A percentile compares a stretch with the other conserved stretches of the same genome.
These are phyloP conservation scores for Drosophila parthenogenetica DNA, from an alignment of 2,888 invertebrate genomes.

Conservation along the genomic window DNA sequence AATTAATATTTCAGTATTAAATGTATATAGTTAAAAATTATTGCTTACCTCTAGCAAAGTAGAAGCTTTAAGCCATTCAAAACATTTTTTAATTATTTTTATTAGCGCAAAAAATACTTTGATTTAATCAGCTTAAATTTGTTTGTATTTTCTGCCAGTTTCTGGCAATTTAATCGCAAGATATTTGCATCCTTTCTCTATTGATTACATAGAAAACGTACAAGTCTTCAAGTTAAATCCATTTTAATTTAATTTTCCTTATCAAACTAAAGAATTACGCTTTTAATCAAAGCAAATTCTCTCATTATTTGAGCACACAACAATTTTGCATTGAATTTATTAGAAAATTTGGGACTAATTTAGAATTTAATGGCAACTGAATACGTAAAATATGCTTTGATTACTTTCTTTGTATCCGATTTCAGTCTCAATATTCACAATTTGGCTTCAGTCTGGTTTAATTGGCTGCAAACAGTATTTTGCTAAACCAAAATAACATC, in stretches of 20 bases:
- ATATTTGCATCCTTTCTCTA: too few species aligned
- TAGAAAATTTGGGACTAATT: background rate
- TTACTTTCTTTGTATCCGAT: constrained; percentile 12
- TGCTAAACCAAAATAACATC: constrained; percentile 27
- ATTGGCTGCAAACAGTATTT: constrained; percentile 27
- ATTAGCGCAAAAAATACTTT: too few species aligned
- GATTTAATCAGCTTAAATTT: too few species aligned
- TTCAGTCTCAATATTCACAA: background rate
- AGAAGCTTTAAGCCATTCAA: too few species aligned
- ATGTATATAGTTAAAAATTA: too few species aligned
- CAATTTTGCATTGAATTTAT: background rate
- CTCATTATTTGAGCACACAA: background rate
- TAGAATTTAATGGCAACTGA: background rate
- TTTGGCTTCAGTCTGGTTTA: constrained; percentile 23
- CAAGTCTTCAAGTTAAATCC: background rate
- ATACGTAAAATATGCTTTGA: background rate
- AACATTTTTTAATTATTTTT: too few species aligned
- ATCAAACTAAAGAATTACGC: background rate
- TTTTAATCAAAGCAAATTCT: constrained; percentile 1
- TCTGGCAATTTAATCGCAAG: too few species aligned
- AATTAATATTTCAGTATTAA: too few species aligned
- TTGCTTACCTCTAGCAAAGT: too few species aligned
- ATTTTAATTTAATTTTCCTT: background rate
- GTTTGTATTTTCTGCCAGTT: too few species aligned
- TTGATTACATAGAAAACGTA: background rate